These are phyloP conservation scores for Seira musarum DNA, from an alignment of 2,888 invertebrate species.

Conservation along the genomic window DNA sequence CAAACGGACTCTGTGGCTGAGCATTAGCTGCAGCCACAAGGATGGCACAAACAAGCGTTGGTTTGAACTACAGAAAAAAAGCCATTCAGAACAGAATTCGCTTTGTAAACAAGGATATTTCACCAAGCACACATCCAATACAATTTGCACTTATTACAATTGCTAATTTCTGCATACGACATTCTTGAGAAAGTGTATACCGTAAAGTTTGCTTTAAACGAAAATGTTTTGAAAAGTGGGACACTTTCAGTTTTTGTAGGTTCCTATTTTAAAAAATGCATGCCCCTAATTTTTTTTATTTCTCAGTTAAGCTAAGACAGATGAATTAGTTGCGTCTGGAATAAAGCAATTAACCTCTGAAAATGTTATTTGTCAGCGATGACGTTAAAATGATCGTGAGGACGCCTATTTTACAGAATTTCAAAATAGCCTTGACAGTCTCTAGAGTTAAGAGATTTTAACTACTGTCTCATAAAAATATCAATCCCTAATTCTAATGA, in stretches of 20 bases:
- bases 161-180: neutral
- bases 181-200: neutral
- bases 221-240: slow-evolving; percentile 28
- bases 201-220: neutral
- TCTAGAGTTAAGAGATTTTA: no score
- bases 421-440: no score
- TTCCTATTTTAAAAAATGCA: neutral
- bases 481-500: no score
- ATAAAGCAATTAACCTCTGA: no score
- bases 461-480: no score
- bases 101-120: slow-evolving; percentile 1
- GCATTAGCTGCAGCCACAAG: slow-evolving; percentile 19
- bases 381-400: no score
- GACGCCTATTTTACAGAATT: no score
- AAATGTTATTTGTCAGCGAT: no score
- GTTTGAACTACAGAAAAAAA: no score
- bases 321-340: no score
- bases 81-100: no score
- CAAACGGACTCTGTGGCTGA: slow-evolving; percentile 31
- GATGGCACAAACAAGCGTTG: slow-evolving; percentile 19
- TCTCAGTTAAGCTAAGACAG: no score
- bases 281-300: neutral
- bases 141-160: neutral
- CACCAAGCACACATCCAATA: neutral
- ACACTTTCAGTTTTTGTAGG: slow-evolving; percentile 30